Conservation (phyloP, 2,113 vertebrate species). For the Marcusenius ussheri region DNA sequence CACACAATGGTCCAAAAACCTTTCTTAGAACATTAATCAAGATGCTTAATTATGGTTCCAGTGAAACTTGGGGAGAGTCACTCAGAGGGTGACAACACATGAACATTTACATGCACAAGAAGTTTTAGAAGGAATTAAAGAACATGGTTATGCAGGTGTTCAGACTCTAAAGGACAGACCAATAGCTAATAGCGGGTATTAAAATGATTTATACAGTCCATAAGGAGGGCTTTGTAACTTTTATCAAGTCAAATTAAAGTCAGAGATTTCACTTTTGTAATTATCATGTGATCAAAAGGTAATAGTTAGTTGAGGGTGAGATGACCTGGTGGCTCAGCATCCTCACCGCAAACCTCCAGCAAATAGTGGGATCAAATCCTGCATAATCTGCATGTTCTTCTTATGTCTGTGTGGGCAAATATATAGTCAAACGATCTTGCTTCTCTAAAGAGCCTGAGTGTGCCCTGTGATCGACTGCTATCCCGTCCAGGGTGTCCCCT, state of each 20-base stretch:
- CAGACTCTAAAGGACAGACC: background rate
- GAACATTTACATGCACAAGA: background rate
- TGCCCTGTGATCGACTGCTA: background rate
- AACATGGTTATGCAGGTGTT: background rate
- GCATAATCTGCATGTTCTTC: background rate
- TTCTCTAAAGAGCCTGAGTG: background rate
- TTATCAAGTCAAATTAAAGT: background rate
- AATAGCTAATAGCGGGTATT: background rate
- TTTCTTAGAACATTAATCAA: background rate
- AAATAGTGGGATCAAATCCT: background rate
- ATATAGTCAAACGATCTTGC: background rate
- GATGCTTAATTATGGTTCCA: background rate
- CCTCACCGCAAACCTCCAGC: background rate
- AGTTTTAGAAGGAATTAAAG: background rate
- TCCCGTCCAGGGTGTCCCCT: background rate
- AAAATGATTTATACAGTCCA: background rate
- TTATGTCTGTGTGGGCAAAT: background rate
- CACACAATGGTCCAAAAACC: background rate
- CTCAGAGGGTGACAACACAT: background rate
- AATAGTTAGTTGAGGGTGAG: background rate
- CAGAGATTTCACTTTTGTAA: background rate
- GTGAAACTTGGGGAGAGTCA: background rate
- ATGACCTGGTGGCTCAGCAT: background rate
- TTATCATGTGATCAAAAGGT: background rate
- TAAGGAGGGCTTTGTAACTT: background rate